Conservation (phyloP, 2,888 invertebrate genomes). For the Conus canariensis region DNA sequence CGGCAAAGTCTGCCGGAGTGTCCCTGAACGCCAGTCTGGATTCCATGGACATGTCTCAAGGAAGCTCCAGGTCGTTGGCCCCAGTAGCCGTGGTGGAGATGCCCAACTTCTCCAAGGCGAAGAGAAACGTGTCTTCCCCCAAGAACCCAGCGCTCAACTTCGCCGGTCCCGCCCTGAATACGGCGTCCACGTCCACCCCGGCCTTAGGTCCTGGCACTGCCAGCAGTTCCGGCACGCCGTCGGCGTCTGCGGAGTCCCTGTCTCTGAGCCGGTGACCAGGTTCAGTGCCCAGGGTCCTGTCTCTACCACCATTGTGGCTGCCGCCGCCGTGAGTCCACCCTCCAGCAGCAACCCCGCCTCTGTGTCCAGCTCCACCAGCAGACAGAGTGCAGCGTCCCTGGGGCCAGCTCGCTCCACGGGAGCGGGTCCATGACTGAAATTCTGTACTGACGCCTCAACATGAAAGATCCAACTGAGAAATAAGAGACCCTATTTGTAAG, state of each 20-base stretch:
- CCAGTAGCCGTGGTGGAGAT: neutral
- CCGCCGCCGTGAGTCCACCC: neutral
- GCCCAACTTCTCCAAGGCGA: conserved; percentile 9
- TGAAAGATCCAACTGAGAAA: too few species aligned
- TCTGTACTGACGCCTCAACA: neutral
- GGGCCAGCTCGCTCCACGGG: too few species aligned
- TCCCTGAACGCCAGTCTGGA: neutral
- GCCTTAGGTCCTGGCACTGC: neutral
- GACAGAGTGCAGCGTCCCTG: too few species aligned
- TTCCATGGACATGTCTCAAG: neutral
- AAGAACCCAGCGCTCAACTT: conserved; percentile 8
- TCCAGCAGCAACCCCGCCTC: neutral
- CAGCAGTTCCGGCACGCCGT: neutral
- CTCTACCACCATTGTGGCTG: neutral
- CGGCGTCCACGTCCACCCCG: neutral
- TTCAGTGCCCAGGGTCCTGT: conserved; percentile 21
- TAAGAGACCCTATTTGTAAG: too few species aligned
- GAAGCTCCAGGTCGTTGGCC: neutral
- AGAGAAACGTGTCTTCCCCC: conserved; percentile 12
- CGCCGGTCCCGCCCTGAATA: neutral
- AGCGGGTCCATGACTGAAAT: neutral
- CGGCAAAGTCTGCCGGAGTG: neutral
- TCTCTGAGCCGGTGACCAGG: conserved; percentile 3
- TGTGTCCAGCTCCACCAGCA: neutral
- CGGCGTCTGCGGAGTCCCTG: neutral